Base-by-base conservation (phyloP, 2,113 vertebrate genomes). In the Austrofundulus limnaeus region DNA sequence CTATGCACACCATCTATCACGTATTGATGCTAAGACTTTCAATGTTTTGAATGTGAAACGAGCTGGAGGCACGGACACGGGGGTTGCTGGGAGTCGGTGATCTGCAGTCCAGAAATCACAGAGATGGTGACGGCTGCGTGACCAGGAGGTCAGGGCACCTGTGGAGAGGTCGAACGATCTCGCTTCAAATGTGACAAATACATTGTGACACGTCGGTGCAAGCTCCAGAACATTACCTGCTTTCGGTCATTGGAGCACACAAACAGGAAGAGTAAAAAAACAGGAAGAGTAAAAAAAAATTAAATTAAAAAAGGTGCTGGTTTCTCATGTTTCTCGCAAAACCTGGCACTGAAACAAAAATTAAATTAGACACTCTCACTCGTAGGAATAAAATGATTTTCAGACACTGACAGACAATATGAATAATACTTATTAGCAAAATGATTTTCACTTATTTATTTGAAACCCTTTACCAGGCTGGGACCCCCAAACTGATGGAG, bases 171-270 rank as follows among this genome's bases (percentile, higher is more conserved):
- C 3, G 54, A 73, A 52, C 59, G 46, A 31, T 60, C 60, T 76
- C 62, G 61, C 70, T 66, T 81, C 57, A 13, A 34, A 75, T 80
- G 73, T 86, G 82, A 86, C 89, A 86, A 83, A 90, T 85, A 61
- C 28, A 58, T 84, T 70, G 77, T 86, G 89, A 85, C 83, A 79
- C 56, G 71, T 77, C 48, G 2, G 63, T 63, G 76, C 71, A 61
- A 55, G 70, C 75, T 78, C 25, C 12, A 62, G 77, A 83, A 82
- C 66, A 72, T 66, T 11, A 48, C 58, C 69, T 64, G 43, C 53
- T 69, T 78, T 71, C 70, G 56, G 72, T 78, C 66, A 47, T 56
- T 43, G n/a, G 17, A 25, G 31, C 31, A 19, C 58, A 68, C 70
- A 60, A 59, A 50, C 17, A 69, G 56, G 53, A 17, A 42, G 15